Conservation (phyloP, 2,888 invertebrate species). For the Anthoptus insignis region DNA sequence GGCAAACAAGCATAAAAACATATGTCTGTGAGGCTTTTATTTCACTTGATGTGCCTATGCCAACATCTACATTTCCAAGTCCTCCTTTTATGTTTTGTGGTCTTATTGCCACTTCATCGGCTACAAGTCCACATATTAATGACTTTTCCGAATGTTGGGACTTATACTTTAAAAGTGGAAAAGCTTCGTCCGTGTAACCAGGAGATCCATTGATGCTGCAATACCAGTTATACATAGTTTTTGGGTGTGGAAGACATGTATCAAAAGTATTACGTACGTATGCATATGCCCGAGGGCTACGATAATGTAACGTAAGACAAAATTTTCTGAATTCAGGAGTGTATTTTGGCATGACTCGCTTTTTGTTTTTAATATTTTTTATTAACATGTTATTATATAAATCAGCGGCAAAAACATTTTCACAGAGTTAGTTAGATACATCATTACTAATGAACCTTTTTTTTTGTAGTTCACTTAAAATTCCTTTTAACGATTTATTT, state of each 20-base stretch:
- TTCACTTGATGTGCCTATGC: conserved; percentile 40
- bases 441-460: conserved; percentile 35
- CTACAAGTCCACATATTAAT: conserved; percentile 47
- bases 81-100: conserved; percentile 47
- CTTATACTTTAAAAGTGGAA: conserved; percentile 47
- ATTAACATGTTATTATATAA: conserved; percentile 31
- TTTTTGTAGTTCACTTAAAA: conserved; percentile 26
- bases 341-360: conserved; percentile 24
- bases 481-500: conserved; percentile 18
- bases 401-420: conserved; percentile 36
- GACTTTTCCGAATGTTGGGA: conserved; percentile 31
- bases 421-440: conserved; percentile 1
- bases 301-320: conserved; percentile 51
- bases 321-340: conserved; percentile 41
- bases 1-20: conserved; percentile 50
- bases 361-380: conserved; percentile 17
- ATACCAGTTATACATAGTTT: conserved; percentile 54
- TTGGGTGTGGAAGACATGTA: conserved; percentile 52
- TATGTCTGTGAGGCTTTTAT: conserved; percentile 44
- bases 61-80: conserved; percentile 38
- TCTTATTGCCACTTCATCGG: conserved; percentile 52
- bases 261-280: conserved; percentile 53
- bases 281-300: conserved; percentile 48
- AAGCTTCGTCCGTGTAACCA: conserved; percentile 52
- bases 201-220: conserved; percentile 50